Evolutionary conservation across 2,797 vertebrate genomes (phyloP).

Genomic region (Sebastes variabilis): DNA sequence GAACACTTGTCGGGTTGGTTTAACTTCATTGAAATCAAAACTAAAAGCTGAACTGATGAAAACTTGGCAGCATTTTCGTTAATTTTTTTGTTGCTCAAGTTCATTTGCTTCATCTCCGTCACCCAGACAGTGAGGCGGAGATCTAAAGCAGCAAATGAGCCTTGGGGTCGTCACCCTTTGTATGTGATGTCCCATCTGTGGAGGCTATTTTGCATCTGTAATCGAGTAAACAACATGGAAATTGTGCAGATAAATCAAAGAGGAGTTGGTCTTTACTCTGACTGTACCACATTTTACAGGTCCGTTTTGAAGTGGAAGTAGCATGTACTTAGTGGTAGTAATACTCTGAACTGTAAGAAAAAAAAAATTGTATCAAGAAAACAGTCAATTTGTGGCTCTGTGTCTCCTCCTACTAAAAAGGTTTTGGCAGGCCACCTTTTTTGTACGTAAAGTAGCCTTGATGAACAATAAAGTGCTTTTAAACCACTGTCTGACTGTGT

Average conservation of each 20-base stretch:
- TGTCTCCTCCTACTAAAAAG: conserved; percentile 91
- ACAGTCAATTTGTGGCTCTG: conserved; percentile 91
- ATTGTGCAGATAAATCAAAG: conserved; percentile 49
- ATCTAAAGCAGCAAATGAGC: neutral
- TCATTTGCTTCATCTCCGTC: conserved; percentile 2
- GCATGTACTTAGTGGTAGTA: conserved; percentile 76
- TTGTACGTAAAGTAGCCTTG: conserved; percentile 99
- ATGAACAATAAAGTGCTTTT: conserved; percentile 99
- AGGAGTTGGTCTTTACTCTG: conserved; percentile 43
- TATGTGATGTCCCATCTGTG: conserved; percentile 25
- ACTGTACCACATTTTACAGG: conserved; percentile 48
- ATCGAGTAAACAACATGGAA: conserved; percentile 34
- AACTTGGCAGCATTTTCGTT: neutral
- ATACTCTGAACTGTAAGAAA: conserved; percentile 76
- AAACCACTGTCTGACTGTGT: conserved; percentile 82
- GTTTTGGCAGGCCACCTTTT: conserved; percentile 99
- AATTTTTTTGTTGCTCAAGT: neutral
- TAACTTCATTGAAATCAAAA: neutral
- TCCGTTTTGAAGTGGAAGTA: conserved; percentile 75
- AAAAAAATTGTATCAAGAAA: conserved; percentile 83
- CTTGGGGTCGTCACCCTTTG: neutral
- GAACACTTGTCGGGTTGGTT: neutral
- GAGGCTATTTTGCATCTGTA: conserved; percentile 38
- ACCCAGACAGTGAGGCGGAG: conserved; percentile 3
- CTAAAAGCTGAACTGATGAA: neutral